Conservation (phyloP, 37 sponge, comb jelly and placozoan genomes). For the Halichondria panicea region DNA sequence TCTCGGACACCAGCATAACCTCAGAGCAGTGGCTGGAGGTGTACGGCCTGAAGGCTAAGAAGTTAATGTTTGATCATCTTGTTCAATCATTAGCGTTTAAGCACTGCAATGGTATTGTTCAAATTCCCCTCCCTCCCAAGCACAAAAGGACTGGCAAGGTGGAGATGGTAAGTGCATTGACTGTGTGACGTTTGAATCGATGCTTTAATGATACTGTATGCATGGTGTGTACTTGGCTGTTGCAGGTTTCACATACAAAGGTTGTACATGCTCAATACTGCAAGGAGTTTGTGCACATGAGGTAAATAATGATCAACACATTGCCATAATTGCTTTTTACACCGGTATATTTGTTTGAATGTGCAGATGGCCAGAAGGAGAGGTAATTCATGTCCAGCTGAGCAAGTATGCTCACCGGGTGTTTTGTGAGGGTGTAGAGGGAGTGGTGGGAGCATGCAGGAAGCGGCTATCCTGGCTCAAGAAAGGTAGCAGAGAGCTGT, state of each 20-base stretch:
- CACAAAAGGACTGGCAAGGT: not conserved
- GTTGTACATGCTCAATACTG: slow-evolving; percentile 78
- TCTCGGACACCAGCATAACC: slow-evolving; percentile 25
- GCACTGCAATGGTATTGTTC: slow-evolving; percentile 73
- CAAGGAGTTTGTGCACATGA: slow-evolving; percentile 74
- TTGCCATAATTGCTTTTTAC: not conserved
- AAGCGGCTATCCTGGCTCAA: slow-evolving; percentile 74
- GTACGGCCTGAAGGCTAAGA: slow-evolving; percentile 54
- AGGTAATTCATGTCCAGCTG: slow-evolving; percentile 61
- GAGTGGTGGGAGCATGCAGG: slow-evolving; percentile 21
- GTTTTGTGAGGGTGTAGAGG: slow-evolving; percentile 34
- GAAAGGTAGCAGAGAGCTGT: slow-evolving; percentile 81
- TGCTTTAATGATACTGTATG: not conserved
- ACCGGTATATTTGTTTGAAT: not conserved
- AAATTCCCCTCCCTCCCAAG: slow-evolving; percentile 12
- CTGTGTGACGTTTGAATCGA: not conserved
- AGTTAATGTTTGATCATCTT: slow-evolving; percentile 60
- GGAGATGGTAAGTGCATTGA: slow-evolving; percentile 22
- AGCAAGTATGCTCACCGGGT: slow-evolving; percentile 3
- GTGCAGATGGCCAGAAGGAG: slow-evolving; percentile 37
- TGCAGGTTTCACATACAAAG: slow-evolving; percentile 32
- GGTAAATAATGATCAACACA: slow-evolving; percentile 32
- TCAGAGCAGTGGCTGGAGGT: slow-evolving; percentile 75
- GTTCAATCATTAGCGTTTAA: slow-evolving; percentile 70
- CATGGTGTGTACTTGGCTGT: not conserved